Percentiles rank a stretch among this genome's conserved stretches.
phyloP scores from a whole-genome alignment of 2,797 vertebrate genomes.

The Antennarius maculatus region DNA sequence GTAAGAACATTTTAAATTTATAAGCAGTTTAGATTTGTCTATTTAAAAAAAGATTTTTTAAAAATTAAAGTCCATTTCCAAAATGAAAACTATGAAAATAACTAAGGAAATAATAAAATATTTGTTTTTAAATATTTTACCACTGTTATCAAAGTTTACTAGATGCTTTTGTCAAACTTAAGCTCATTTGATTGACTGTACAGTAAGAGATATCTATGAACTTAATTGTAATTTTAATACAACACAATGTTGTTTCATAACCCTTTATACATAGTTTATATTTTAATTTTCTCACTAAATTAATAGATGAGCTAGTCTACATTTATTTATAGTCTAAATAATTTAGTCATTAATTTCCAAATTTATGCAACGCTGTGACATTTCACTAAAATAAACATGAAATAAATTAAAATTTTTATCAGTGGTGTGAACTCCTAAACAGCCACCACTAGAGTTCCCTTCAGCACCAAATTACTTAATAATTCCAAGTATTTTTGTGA shows the following conservation, averaged over 20 bases:
- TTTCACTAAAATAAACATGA: conserved; percentile 29
- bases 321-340: conserved; percentile 19
- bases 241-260: not conserved
- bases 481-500: no score
- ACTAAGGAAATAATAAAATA: conserved; percentile 45
- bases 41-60: not conserved
- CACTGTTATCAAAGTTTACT: conserved; percentile 29
- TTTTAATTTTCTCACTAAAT: conserved; percentile 20
- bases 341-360: conserved; percentile 4
- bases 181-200: conserved; percentile 1
- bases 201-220: not conserved
- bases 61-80: conserved; percentile 33
- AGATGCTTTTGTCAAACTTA: conserved; percentile 75
- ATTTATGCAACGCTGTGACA: not conserved
- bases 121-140: conserved; percentile 5
- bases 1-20: conserved; percentile 66
- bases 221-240: conserved; percentile 4
- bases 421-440: no score
- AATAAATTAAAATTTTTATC: not conserved
- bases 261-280: not conserved
- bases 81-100: conserved; percentile 8
- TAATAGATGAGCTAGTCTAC: conserved; percentile 11
- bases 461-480: no score
- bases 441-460: no score
- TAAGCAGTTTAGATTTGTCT: conserved; percentile 3